Conservation (phyloP, 1,140 invertebrate species). For the Saccostrea glomerata region DNA sequence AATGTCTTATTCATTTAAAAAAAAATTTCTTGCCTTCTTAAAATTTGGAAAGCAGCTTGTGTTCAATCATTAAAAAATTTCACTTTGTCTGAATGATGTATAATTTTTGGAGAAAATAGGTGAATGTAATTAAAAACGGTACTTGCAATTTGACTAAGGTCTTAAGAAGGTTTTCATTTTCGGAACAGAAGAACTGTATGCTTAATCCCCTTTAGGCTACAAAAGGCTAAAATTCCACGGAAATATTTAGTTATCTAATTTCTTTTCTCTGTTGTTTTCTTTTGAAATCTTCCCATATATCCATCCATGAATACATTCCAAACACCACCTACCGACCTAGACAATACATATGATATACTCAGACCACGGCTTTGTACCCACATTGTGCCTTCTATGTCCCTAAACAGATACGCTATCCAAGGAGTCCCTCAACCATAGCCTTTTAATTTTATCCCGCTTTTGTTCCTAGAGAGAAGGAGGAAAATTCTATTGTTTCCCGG, state of each 20-base stretch:
- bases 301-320: constrained; percentile 26
- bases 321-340: constrained; percentile 1
- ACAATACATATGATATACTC: neutral
- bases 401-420: neutral
- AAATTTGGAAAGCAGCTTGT: too few species aligned
- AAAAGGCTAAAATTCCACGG: neutral
- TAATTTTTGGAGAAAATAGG: too few species aligned
- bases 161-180: too few species aligned
- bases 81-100: too few species aligned
- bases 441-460: constrained; percentile 38
- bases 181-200: too few species aligned
- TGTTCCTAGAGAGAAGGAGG: neutral
- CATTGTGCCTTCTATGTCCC: neutral
- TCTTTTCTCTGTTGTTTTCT: neutral
- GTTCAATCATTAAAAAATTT: too few species aligned
- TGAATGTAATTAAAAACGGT: too few species aligned
- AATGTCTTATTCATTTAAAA: too few species aligned
- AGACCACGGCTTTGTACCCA: neutral
- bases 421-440: neutral
- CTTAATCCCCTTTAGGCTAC: neutral
- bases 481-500: neutral
- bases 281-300: neutral
- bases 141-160: too few species aligned
- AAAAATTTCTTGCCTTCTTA: too few species aligned
- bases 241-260: neutral